A percentile compares a stretch with the other conserved stretches of the same genome.
These are phyloP conservation scores for Pterobdella sp. DNA, from an alignment of 2,888 invertebrate species.

Conservation along the genomic window DNA sequence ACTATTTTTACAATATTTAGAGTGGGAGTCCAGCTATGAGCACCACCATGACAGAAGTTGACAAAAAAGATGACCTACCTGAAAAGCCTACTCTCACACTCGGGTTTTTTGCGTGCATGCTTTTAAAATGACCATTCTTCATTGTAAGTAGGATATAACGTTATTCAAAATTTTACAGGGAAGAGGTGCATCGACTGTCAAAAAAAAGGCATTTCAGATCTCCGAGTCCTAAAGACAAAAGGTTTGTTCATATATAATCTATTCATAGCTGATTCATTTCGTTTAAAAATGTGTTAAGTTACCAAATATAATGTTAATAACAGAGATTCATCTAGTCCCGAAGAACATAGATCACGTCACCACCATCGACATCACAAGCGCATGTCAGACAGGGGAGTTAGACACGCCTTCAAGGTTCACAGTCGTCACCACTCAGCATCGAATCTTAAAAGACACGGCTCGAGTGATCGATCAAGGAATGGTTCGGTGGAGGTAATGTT, in stretches of 20 bases:
- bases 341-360: not conserved
- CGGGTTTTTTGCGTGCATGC: constrained; percentile 13
- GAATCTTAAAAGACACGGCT: not conserved
- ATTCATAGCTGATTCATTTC: no score
- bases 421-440: constrained; percentile 6
- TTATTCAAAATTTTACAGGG: no score
- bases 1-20: no score
- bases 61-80: not conserved
- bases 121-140: no score
- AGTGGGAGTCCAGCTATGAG: not conserved
- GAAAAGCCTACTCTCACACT: constrained; percentile 26
- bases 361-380: not conserved
- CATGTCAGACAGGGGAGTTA: not conserved
- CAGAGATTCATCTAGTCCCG: not conserved
- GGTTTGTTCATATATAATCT: not conserved
- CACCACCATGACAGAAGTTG: not conserved
- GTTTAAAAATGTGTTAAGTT: no score
- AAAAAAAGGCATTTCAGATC: not conserved
- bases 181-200: not conserved
- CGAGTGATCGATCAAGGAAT: no score
- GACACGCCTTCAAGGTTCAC: not conserved
- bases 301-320: no score
- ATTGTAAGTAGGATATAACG: no score
- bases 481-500: no score
- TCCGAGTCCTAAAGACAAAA: not conserved